Conservation (phyloP, 1,140 invertebrate species). For the Ceratina calcarata region DNA sequence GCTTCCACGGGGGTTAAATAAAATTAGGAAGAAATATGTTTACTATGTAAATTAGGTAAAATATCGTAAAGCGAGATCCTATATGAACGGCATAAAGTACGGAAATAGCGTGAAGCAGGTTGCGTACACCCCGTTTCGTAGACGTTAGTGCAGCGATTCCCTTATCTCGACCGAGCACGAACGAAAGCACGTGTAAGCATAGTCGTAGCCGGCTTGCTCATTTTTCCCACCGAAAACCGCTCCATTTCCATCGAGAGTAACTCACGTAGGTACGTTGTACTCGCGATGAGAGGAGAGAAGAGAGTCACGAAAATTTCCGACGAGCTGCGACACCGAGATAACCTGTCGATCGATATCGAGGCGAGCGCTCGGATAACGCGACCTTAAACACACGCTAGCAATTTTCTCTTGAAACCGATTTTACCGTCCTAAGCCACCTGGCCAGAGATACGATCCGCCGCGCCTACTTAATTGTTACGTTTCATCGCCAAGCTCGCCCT, state of each 20-base stretch:
- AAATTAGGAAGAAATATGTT: too few species aligned
- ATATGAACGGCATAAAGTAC: background rate
- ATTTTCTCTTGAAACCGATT: conserved; percentile 59
- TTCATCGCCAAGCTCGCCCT: conserved; percentile 66
- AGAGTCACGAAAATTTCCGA: conserved; percentile 11
- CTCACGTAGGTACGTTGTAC: background rate
- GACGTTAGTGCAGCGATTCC: conserved; percentile 10
- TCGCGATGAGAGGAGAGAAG: too few species aligned
- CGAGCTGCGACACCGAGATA: conserved; percentile 32
- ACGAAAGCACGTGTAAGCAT: conserved; percentile 15
- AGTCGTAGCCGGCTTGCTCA: background rate
- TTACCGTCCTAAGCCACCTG: conserved; percentile 48
- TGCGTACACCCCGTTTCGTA: background rate
- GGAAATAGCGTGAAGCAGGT: background rate
- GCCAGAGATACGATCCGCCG: conserved; percentile 54
- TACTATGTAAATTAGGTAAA: too few species aligned
- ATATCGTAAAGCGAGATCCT: too few species aligned
- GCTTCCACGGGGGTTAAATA: background rate
- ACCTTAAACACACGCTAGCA: conserved; percentile 8
- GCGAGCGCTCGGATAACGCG: conserved; percentile 42
- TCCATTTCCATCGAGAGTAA: conserved; percentile 24
- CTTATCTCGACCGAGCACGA: background rate
- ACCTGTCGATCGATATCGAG: conserved; percentile 61
- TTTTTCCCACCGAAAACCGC: conserved; percentile 26
- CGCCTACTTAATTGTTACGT: conserved; percentile 70